Percentiles rank a stretch among this genome's conserved stretches.
Conservation (phyloP, 2,797 vertebrate species). For the Gymnocypris eckloni region DNA sequence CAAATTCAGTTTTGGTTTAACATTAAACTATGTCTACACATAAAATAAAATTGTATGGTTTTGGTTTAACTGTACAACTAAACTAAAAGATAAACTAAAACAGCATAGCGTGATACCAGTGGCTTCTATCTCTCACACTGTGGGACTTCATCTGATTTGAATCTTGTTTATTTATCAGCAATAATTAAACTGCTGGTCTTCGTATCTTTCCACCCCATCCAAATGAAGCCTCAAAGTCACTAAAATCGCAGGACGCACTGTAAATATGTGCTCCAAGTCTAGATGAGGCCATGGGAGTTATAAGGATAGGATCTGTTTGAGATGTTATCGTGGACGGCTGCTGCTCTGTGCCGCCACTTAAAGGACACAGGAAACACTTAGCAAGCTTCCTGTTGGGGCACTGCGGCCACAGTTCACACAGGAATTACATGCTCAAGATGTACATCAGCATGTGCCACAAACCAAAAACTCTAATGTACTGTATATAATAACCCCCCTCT, state of each 20-base stretch:
- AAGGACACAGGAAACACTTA: constrained; percentile 72
- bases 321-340: constrained; percentile 69
- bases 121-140: background rate
- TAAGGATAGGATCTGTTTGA: constrained; percentile 51
- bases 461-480: background rate
- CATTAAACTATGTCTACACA: background rate
- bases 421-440: background rate
- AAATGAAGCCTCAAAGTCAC: constrained; percentile 37
- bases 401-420: constrained; percentile 53
- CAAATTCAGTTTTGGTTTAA: background rate
- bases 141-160: background rate
- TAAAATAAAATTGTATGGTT: background rate
- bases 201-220: background rate
- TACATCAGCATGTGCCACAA: background rate
- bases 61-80: background rate
- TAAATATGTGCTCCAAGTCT: constrained; percentile 47
- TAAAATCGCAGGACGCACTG: constrained; percentile 65
- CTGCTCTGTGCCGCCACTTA: constrained; percentile 25
- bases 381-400: constrained; percentile 63
- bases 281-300: constrained; percentile 64
- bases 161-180: constrained; percentile 22
- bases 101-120: background rate
- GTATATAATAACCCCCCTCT: background rate
- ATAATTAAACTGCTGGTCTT: background rate
- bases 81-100: background rate